Evolutionary conservation across 2,888 invertebrate genomes (phyloP), one percentile per base, ranked within the genome.

Genomic region (Habrosyne pyritoides): DNA sequence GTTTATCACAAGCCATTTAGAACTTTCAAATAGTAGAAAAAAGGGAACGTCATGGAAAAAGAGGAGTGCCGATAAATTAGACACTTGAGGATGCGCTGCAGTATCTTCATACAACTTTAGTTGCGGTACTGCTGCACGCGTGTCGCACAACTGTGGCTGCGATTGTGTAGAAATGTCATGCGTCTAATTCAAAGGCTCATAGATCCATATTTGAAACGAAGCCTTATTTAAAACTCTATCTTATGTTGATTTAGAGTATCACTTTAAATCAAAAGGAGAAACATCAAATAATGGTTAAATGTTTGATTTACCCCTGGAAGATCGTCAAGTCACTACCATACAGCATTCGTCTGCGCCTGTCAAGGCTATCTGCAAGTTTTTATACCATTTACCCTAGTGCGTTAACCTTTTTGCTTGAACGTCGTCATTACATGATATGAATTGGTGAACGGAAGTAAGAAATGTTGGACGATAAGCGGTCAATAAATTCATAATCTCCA

Each of bases 341-440:
- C 75, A 88, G 90, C 88, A 88, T 81, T 65, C 63, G 64, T 70
- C 77, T 81, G 64, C 63, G 64, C 69, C 77, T 82, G 86, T 86
- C 90, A 86, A 79, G 83, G 77, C 77, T 89, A 89, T 91, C 88
- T 66, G 64, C 69, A 75, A 79, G 84, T 87, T 89, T 87, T 86
- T 84, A 81, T 79, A 77, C 75, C 71, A 73, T 76, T 66, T 74
- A 69, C 70, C 64, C 67, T 62, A 61, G 82, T 78, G 63, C 88
- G 71, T 86, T 86, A 84, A 88, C 89, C 88, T 89, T 85, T 85
- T 84, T 82, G 75, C 77, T 64, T 61, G 36, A 36, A 36, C 42
- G 14, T 33, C 61, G 62, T 69, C 69, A 73, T 69, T 71, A 59
- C 21, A 59, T 57, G 69, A 61, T 57, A 75, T 71, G 69, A 72